Evolutionary conservation across 1,140 invertebrate genomes (phyloP).

Genomic region (Euwallacea fornicatus): DNA sequence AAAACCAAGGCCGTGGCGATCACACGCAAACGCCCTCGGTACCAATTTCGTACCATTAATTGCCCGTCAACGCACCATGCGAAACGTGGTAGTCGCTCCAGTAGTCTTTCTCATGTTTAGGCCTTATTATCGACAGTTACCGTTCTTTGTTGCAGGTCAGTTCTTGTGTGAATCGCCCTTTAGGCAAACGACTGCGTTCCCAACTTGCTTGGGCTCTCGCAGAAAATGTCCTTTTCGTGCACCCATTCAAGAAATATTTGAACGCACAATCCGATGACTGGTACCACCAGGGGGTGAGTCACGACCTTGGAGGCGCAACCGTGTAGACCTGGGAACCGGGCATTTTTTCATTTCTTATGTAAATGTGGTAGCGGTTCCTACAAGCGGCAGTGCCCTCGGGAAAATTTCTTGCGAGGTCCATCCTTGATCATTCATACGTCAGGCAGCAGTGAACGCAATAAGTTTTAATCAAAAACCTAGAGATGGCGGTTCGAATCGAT

Average conservation of each 20-base stretch:
- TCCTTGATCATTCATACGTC: not conserved
- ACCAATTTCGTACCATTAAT: slow-evolving; percentile 2
- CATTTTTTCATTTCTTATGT: slow-evolving; percentile 1
- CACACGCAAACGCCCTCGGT: slow-evolving; percentile 3
- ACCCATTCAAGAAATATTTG: too few species aligned
- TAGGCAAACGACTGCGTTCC: not conserved
- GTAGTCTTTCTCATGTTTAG: slow-evolving; percentile 24
- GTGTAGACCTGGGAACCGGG: not conserved
- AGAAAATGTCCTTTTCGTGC: too few species aligned
- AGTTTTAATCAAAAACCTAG: not conserved
- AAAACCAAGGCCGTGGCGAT: not conserved
- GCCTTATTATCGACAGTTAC: slow-evolving; percentile 17
- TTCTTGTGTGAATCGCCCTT: slow-evolving; percentile 9
- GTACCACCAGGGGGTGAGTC: not conserved
- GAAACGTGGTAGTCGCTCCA: slow-evolving; percentile 17
- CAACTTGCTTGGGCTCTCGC: too few species aligned
- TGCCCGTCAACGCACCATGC: slow-evolving; percentile 2
- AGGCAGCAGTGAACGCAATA: not conserved
- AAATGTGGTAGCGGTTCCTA: not conserved
- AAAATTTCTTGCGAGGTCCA: not conserved
- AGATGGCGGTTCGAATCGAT: not conserved
- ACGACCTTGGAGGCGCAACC: not conserved
- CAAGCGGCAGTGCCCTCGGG: not conserved
- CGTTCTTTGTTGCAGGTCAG: slow-evolving; percentile 20
- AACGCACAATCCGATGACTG: too few species aligned